Base-by-base conservation (phyloP, 2,797 vertebrate genomes). In the Pterois miles region DNA sequence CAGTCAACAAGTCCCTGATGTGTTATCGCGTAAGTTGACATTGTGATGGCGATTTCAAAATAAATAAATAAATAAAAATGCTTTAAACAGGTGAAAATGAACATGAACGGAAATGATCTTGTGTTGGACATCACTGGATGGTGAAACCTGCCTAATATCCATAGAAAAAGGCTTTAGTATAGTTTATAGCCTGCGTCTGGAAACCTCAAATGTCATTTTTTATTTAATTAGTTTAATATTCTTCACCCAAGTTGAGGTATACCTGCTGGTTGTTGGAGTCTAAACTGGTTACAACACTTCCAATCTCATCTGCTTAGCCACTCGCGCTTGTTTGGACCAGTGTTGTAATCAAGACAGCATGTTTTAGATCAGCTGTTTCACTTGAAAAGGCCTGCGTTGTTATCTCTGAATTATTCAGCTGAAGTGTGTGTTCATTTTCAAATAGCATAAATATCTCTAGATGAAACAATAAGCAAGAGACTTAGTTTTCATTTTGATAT, bases 401-500 rank as follows among this genome's bases (percentile, higher is more conserved):
- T 66, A 9, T 59, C 53, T n/a, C 18, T 22, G 25, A n/a, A 4
- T 27, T 54, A 3, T 38, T 36, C 27, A 56, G 71, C 53, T 78
- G 23, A 57, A 53, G 38, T 58, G 11, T 62, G 67, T 71, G 40
- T 64, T 57, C 5, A 13, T 68, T 53, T 54, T 64, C n/a, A 57
- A 66, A 66, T 23, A 70, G 7, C n/a, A 9, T 12, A 18, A 38
- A 10, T 22, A 23, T 52, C 5, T 33, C 6, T 5, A 12, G 29
- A 57, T 59, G 31, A 46, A 62, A 58, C 33, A 50, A 59, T 23
- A 29, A n/a, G 34, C 43, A 1, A 40, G 34, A 38, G 60, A 38
- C 29, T 43, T 27, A 1, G 40, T 38, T 62, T 72, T 78, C 16
- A 25, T 65, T 81, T 52, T 16, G 40, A 57, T 65, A 54, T 8